Conservation (phyloP, 2,888 invertebrate species). For the Willowsia nigromaculata region DNA sequence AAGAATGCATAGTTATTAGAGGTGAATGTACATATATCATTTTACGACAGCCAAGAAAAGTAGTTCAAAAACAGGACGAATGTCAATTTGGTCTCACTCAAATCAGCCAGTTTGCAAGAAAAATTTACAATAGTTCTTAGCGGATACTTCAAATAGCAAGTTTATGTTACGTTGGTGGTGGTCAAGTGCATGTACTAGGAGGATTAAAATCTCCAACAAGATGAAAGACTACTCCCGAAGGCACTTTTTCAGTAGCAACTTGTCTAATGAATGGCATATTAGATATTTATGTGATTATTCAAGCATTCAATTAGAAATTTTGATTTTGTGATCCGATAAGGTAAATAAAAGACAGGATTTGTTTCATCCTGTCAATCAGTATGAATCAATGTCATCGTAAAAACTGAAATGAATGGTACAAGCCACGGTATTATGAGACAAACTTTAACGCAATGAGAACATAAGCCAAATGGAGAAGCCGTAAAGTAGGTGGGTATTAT, state of each 20-base stretch:
- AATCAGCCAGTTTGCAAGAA: not conserved
- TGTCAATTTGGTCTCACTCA: not conserved
- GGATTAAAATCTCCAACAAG: slow-evolving; percentile 6
- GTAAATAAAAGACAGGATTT: slow-evolving; percentile 24
- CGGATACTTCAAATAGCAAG: not conserved
- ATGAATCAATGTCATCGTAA: slow-evolving; percentile 13
- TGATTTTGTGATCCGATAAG: not conserved
- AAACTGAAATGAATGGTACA: not conserved
- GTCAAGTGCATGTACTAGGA: not conserved
- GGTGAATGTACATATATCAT: not conserved
- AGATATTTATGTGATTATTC: slow-evolving; percentile 23
- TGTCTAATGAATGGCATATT: slow-evolving; percentile 21
- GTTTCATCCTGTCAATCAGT: not conserved
- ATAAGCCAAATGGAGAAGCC: not conserved
- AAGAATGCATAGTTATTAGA: not conserved
- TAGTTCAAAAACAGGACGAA: slow-evolving; percentile 45
- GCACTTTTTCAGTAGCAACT: slow-evolving; percentile 24
- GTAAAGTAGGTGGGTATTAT: not conserved
- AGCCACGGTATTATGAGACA: not conserved
- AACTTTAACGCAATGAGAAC: not conserved
- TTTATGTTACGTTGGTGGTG: not conserved
- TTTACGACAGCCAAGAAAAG: too few species aligned
- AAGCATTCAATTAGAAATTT: not conserved
- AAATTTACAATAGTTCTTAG: not conserved
- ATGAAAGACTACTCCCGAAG: not conserved